phyloP scores from a whole-genome alignment of 2,113 vertebrate genomes.

The Serinus canaria region DNA sequence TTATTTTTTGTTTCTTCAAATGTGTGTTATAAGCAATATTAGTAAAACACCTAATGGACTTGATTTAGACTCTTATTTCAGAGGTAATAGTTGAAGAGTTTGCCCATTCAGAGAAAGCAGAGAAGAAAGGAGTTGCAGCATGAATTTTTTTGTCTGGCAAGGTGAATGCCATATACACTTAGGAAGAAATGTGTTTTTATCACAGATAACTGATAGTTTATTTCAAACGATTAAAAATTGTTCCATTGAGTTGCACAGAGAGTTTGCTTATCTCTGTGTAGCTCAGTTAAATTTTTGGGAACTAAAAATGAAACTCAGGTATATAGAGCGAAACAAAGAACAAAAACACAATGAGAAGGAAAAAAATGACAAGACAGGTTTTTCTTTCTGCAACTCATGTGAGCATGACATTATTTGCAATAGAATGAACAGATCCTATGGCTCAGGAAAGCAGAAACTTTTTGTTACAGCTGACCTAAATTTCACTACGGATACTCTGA shows the following conservation, averaged over 20 bases:
- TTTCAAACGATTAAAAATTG: not conserved
- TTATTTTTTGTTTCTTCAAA: not conserved
- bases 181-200: not conserved
- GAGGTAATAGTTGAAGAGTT: not conserved
- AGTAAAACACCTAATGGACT: not conserved
- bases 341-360: not conserved
- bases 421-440: constrained; percentile 38
- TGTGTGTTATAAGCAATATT: not conserved
- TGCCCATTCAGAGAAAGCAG: not conserved
- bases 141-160: not conserved
- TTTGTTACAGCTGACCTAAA: constrained; percentile 61
- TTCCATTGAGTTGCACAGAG: not conserved
- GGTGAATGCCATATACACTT: not conserved
- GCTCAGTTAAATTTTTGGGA: not conserved
- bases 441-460: constrained; percentile 53
- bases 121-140: not conserved
- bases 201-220: no score
- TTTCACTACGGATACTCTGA: constrained; percentile 43
- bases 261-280: not conserved
- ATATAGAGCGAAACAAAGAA: not conserved
- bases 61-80: not conserved
- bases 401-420: not conserved
- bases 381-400: not conserved
- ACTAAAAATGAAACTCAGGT: not conserved
- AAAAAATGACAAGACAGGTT: not conserved